Base-by-base conservation (phyloP, 2,113 vertebrate genomes). In the Catharus bicknelli region DNA sequence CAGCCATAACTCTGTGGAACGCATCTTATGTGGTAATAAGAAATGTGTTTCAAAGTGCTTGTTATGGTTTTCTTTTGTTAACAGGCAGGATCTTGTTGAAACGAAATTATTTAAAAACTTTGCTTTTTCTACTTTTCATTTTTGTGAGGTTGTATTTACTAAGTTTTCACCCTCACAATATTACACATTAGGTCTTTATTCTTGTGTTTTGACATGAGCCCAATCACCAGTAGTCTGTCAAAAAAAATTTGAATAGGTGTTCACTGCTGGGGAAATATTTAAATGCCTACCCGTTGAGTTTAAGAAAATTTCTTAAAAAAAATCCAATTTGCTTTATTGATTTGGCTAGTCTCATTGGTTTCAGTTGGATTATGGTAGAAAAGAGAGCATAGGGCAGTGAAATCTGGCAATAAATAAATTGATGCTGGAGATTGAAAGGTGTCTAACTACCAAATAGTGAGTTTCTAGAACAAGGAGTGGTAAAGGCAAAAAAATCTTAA, bases 401-500 rank as follows among this genome's bases (percentile, higher is more conserved):
- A 58, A 76, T 36, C 27, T 88, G 42, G 16, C 32, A 90, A 40
- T 42, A 19, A 91, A 75, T 75, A 92, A 67, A 34, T 7, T 86
- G 26, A 83, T 75, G 5, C 6, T 79, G 47, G 53, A 78, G 16
- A 32, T 1, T 67, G n/a, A 40, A 84, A 84, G 26, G 21, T 55
- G 22, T 88, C 11, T 77, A 61, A 59, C 21, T 75, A 79, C 18
- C 25, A 83, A 82, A 82, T 25, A 29, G 12, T 61, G 30, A 70
- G 10, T 74, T 92, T 72, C 54, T 89, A 47, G 16, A 76, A 32
- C 26, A 90, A n/a, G 27, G 29, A 85, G 5, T 32, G 8, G 6
- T 62, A 85, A 85, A 83, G n/a, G 22, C n/a, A 90, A 90, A 91
- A 91, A 93, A 47, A 23, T 57, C 38, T 82, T 22, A 61, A 67